A percentile compares a stretch with the other conserved stretches of the same genome.
These are phyloP conservation scores for Puma concolor DNA, from an alignment of 2,113 vertebrate species.

Conservation along the genomic window DNA sequence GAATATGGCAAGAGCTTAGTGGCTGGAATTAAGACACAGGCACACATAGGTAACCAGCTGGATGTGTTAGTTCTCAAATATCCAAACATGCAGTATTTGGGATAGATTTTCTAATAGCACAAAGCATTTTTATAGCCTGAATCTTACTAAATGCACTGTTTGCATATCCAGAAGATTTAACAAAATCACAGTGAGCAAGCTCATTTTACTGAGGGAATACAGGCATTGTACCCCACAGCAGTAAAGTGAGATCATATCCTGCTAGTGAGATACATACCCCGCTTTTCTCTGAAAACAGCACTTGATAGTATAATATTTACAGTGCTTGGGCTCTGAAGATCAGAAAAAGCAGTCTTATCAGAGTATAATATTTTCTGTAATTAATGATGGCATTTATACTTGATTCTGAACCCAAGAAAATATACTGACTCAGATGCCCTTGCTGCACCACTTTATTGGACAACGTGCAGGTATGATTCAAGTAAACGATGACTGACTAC, in stretches of 20 bases:
- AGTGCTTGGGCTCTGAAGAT: background rate
- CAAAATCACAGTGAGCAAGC: background rate
- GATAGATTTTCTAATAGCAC: background rate
- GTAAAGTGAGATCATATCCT: background rate
- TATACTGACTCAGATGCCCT: background rate
- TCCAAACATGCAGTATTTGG: background rate
- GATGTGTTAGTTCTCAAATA: background rate
- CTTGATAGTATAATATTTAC: background rate
- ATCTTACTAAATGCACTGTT: background rate
- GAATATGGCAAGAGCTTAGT: background rate
- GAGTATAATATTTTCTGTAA: background rate
- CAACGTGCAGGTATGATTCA: background rate
- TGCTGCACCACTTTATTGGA: background rate
- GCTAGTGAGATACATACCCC: fast-evolving
- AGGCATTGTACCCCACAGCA: background rate
- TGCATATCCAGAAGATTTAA: background rate
- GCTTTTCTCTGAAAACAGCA: background rate
- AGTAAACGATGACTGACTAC: background rate
- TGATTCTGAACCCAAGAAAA: background rate
- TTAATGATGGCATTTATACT: background rate
- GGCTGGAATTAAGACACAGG: background rate
- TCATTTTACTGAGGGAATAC: background rate
- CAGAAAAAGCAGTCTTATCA: background rate
- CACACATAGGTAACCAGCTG: background rate
- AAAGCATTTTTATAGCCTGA: background rate